Percentiles rank a stretch among this genome's conserved stretches.
These are phyloP conservation scores for Podocnemis expansa DNA, from an alignment of 2,113 vertebrate species.

Conservation along the genomic window DNA sequence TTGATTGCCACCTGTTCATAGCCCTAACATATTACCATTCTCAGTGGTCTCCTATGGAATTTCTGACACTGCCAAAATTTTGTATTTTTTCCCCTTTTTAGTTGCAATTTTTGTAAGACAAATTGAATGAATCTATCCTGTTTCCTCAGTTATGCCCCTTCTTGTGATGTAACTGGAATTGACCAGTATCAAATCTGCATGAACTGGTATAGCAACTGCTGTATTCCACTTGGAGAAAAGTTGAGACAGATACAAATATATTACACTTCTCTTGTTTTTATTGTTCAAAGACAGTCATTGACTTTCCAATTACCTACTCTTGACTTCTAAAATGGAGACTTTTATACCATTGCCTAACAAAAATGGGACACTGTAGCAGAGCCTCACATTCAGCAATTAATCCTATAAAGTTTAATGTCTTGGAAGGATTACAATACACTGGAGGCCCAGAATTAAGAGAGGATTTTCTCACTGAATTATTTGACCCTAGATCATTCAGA, in stretches of 20 bases:
- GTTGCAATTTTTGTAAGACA: background rate
- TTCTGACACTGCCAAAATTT: background rate
- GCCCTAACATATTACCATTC: background rate
- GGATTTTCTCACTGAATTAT: constrained; percentile 43
- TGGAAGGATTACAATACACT: constrained; percentile 23
- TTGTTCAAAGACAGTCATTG: background rate
- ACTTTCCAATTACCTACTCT: background rate
- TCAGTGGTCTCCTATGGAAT: background rate
- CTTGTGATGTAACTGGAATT: accelerated
- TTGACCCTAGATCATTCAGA: background rate
- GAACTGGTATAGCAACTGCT: background rate
- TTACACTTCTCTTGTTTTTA: background rate
- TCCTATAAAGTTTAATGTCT: constrained; percentile 22
- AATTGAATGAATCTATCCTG: background rate
- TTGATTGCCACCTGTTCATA: background rate
- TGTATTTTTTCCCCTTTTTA: background rate
- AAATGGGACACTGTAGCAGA: background rate
- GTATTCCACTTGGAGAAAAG: background rate
- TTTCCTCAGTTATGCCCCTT: background rate
- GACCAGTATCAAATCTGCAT: accelerated
- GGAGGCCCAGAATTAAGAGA: constrained; percentile 34
- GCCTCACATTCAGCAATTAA: background rate
- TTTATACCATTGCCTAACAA: background rate
- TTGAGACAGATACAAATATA: background rate
- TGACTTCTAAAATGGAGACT: constrained; percentile 19